These are phyloP conservation scores for Oreortyx pictus DNA, from an alignment of 2,797 vertebrate species.

Conservation along the genomic window DNA sequence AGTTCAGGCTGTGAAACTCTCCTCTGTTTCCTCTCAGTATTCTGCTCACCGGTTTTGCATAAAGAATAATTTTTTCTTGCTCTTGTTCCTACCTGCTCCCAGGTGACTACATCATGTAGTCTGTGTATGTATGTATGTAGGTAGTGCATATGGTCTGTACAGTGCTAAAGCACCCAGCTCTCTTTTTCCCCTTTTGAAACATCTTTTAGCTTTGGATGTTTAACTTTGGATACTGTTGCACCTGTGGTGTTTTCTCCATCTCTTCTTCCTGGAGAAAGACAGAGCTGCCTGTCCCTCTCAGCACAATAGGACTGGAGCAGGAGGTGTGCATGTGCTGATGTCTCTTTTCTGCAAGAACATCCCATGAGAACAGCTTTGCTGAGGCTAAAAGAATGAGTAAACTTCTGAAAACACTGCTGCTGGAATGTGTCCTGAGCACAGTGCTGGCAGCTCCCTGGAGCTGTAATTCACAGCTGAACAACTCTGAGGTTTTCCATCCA, in stretches of 20 bases:
- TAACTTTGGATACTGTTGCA: background rate
- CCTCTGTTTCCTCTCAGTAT: no score
- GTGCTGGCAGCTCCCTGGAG: background rate
- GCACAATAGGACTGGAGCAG: background rate
- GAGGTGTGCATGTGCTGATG: rapidly evolving
- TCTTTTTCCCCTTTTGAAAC: background rate
- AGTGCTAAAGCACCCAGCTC: background rate
- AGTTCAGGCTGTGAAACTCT: no score
- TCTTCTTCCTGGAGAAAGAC: background rate
- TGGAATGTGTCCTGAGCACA: background rate
- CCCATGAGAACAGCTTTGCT: background rate
- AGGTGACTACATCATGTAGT: background rate
- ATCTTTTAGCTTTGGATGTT: background rate
- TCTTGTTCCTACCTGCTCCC: background rate
- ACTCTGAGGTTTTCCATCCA: background rate
- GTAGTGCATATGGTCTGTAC: background rate
- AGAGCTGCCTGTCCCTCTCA: background rate
- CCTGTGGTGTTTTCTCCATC: background rate
- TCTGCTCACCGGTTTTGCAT: no score
- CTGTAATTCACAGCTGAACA: background rate
- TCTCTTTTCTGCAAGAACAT: background rate
- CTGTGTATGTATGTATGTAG: no score
- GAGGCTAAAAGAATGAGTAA: background rate
- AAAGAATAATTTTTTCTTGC: background rate
- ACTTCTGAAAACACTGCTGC: background rate